Percentiles rank a stretch among this genome's conserved stretches.
phyloP scores from a whole-genome alignment of 1,140 invertebrate genomes.

The Temnothorax nylanderi region DNA sequence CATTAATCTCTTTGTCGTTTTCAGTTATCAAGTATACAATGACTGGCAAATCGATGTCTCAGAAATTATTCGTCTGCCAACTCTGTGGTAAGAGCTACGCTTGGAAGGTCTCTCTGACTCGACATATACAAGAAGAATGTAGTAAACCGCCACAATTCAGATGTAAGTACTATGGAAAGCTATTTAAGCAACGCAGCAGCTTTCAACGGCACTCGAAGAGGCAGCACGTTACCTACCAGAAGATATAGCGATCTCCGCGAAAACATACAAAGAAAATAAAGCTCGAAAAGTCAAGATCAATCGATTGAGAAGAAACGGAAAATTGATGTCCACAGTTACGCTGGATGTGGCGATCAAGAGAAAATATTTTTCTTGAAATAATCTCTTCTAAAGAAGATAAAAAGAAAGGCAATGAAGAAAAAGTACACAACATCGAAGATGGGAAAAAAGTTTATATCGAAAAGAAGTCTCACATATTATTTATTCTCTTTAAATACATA shows the following conservation, averaged over 20 bases:
- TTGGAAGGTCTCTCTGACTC: constrained; percentile 56
- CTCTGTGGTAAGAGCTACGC: constrained; percentile 59
- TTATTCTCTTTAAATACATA: not conserved
- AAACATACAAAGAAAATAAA: not conserved
- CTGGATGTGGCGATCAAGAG: not conserved
- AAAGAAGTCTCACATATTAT: not conserved
- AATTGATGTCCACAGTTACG: not conserved
- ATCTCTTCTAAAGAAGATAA: not conserved
- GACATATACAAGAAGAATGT: constrained; percentile 69
- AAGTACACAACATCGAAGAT: not conserved
- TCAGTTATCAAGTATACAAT: not conserved
- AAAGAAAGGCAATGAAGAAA: not conserved
- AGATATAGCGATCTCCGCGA: not conserved
- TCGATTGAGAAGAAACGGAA: not conserved
- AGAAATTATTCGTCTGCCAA: constrained; percentile 41
- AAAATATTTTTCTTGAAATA: not conserved
- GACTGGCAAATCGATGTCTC: not conserved
- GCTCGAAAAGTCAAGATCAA: not conserved
- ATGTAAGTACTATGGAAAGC: constrained; percentile 77
- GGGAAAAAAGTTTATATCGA: not conserved
- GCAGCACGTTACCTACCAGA: constrained; percentile 46
- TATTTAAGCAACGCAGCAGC: constrained; percentile 85
- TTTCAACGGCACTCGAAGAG: constrained; percentile 70
- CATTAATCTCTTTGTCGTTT: constrained; percentile 33
- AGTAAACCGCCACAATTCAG: constrained; percentile 56